Conservation (phyloP, 2,113 vertebrate species). For the Ctenomys sociabilis region DNA sequence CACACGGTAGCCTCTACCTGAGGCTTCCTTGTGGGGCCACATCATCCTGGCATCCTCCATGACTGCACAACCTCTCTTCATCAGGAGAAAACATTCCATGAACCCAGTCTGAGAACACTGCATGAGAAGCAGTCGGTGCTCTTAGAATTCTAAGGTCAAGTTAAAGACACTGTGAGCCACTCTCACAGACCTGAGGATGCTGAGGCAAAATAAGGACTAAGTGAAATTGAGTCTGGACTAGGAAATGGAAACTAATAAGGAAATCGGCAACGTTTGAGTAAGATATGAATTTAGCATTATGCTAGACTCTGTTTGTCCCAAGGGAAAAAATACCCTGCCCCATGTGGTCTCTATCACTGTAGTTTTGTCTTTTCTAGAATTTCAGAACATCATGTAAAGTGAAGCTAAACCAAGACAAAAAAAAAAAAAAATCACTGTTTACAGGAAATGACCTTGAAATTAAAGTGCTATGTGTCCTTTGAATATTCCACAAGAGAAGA, state of each 20-base stretch:
- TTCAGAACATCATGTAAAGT: neutral
- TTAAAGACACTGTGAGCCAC: neutral
- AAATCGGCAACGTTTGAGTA: neutral
- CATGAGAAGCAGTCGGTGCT: neutral
- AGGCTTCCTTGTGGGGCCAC: neutral
- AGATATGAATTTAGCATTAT: neutral
- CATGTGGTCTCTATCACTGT: too few species aligned
- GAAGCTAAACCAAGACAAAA: neutral
- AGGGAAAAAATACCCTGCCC: too few species aligned
- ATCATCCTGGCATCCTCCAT: rapidly evolving
- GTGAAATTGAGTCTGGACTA: neutral
- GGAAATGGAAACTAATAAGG: neutral
- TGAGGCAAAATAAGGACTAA: neutral
- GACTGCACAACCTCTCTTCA: neutral
- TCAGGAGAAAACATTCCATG: too few species aligned
- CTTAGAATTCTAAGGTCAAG: neutral
- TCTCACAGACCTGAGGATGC: neutral
- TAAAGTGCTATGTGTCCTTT: neutral
- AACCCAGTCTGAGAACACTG: neutral
- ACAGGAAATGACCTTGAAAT: neutral
- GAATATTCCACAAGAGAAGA: rapidly evolving
- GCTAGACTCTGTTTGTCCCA: too few species aligned
- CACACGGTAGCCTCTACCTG: rapidly evolving
- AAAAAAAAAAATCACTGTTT: neutral
- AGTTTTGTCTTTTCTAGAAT: too few species aligned